Percentiles rank a stretch among this genome's conserved stretches.
These are phyloP conservation scores for Alethe castanea DNA, from an alignment of 2,113 vertebrate species.

Conservation along the genomic window DNA sequence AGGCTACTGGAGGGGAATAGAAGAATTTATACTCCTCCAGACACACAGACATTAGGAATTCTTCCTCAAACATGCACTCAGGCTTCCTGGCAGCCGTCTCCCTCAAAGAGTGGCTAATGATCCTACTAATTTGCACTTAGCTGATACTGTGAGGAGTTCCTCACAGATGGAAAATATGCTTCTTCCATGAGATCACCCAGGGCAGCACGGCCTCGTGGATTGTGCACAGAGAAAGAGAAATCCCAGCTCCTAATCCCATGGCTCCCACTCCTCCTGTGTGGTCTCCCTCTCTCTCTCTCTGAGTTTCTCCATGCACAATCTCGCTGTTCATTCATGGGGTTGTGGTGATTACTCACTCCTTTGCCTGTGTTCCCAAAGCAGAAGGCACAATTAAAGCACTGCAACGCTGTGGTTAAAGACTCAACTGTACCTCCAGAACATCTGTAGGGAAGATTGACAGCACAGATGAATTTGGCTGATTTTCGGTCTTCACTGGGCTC, in stretches of 20 bases:
- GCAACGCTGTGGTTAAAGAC: background rate
- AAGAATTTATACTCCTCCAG: constrained; percentile 48
- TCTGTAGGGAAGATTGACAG: background rate
- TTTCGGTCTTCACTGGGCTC: background rate
- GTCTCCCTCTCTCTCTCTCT: background rate
- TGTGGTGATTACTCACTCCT: background rate
- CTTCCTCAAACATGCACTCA: constrained; percentile 27
- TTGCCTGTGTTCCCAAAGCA: background rate
- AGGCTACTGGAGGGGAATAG: constrained; percentile 62
- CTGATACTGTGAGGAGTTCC: constrained; percentile 16
- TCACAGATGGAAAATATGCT: constrained; percentile 51
- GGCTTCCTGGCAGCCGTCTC: constrained; percentile 40
- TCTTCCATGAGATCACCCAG: constrained; percentile 27
- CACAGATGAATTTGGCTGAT: background rate
- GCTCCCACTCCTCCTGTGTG: constrained; percentile 53
- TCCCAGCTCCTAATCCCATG: background rate
- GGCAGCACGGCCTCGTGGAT: background rate
- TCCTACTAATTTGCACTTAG: constrained; percentile 28
- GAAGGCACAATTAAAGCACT: background rate
- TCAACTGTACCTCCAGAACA: background rate
- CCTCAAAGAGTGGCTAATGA: constrained; percentile 36
- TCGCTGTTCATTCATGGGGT: background rate
- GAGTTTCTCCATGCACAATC: background rate
- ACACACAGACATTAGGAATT: constrained; percentile 46
- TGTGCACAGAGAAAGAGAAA: background rate